phyloP scores from a whole-genome alignment of 2,797 vertebrate genomes.

The Cetoscarus ocellatus region DNA sequence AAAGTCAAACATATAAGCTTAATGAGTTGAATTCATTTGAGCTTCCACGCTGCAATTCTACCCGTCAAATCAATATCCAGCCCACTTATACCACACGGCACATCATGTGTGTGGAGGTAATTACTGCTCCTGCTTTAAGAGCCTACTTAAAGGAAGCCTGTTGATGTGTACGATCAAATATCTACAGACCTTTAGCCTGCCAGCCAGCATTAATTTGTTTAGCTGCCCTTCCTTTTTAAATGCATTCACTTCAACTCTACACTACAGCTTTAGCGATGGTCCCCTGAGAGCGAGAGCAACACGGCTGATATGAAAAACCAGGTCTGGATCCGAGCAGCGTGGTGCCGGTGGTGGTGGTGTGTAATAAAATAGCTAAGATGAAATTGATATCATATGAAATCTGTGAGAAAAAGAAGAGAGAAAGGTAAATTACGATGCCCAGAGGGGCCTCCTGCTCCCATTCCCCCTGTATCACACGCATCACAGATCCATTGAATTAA shows the following conservation, averaged over 20 bases:
- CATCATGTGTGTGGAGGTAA: conserved; percentile 36
- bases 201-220: conserved; percentile 4
- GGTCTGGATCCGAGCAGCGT: background rate
- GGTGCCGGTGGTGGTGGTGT: background rate
- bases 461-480: conserved; percentile 64
- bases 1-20: conserved; percentile 49
- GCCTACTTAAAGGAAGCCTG: conserved; percentile 18
- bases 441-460: conserved; percentile 52
- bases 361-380: conserved; percentile 43
- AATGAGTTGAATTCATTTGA: conserved; percentile 33
- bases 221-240: conserved; percentile 25
- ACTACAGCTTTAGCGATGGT: conserved; percentile 3
- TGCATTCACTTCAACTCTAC: conserved; percentile 1
- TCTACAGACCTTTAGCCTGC: conserved; percentile 16
- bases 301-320: background rate
- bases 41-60: background rate
- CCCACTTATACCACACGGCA: conserved; percentile 28
- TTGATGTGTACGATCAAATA: conserved; percentile 25
- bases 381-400: conserved; percentile 60
- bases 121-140: conserved; percentile 8
- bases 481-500: conserved; percentile 76
- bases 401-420: conserved; percentile 39
- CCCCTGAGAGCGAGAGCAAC: conserved; percentile 14
- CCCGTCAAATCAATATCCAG: conserved; percentile 24
- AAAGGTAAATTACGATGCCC: conserved; percentile 61